Percentiles rank a stretch among this genome's conserved stretches.
phyloP scores from a whole-genome alignment of 2,888 invertebrate genomes.

The Melipona beecheii region DNA sequence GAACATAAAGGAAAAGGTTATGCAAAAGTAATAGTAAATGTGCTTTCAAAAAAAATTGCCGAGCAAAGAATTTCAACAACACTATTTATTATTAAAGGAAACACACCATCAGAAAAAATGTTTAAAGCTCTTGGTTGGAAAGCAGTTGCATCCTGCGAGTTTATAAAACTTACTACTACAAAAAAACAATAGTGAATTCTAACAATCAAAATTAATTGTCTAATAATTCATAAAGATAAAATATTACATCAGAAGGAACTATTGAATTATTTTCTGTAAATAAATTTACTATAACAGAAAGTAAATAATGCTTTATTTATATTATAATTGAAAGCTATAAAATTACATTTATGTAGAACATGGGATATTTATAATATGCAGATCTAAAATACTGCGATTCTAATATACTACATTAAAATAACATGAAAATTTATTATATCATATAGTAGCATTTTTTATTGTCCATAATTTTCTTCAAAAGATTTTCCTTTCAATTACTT shows the following conservation, averaged over 20 bases:
- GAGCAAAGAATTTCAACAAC: conserved; percentile 76
- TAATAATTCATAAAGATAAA: neutral
- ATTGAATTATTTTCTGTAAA: neutral
- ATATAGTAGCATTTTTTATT: neutral
- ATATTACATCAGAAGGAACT: neutral
- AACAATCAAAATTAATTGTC: neutral
- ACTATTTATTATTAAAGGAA: conserved; percentile 77
- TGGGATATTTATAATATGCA: neutral
- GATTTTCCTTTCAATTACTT: neutral
- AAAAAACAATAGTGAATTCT: neutral
- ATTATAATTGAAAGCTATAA: neutral
- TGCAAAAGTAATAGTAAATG: conserved; percentile 78
- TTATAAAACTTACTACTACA: conserved; percentile 1
- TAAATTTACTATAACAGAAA: neutral
- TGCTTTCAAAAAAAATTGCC: conserved; percentile 78
- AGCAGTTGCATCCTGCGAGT: conserved; percentile 14
- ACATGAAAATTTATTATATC: neutral
- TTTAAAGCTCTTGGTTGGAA: conserved; percentile 65
- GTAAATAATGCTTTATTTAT: neutral
- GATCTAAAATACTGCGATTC: neutral
- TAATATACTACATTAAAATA: neutral
- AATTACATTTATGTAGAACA: neutral
- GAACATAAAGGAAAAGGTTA: conserved; percentile 81
- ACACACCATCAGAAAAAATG: conserved; percentile 78
- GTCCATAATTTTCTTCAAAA: neutral